These are phyloP conservation scores for Crypturellus tataupa DNA, from an alignment of 2,797 vertebrate genomes.

Conservation along the genomic window DNA sequence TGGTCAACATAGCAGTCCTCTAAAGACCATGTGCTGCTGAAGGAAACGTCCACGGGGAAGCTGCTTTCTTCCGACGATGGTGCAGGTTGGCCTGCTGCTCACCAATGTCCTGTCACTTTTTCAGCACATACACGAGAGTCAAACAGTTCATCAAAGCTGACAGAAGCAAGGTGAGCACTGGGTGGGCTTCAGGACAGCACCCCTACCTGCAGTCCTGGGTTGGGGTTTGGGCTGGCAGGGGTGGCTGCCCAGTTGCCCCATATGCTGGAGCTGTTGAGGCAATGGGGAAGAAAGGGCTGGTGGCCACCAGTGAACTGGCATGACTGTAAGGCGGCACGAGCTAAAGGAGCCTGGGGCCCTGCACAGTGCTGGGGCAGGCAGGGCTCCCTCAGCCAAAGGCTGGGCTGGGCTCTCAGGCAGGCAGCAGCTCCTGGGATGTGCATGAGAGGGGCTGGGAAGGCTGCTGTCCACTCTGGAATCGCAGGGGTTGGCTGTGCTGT, in stretches of 20 bases:
- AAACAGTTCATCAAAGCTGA: slow-evolving; percentile 84
- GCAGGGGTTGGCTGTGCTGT: not conserved
- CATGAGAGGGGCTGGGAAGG: not conserved
- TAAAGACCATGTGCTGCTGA: rapidly evolving
- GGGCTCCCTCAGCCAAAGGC: not conserved
- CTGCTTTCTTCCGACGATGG: not conserved
- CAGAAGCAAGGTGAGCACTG: slow-evolving; percentile 84
- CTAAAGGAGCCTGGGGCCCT: not conserved
- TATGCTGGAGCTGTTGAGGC: not conserved
- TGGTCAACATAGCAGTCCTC: not conserved
- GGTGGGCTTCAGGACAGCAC: not conserved
- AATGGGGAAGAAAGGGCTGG: not conserved
- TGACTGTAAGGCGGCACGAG: too few relatives aligned
- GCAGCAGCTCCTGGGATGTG: not conserved
- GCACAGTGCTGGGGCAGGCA: not conserved
- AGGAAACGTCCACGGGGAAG: rapidly evolving
- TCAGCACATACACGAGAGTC: slow-evolving; percentile 86
- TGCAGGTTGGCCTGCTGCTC: not conserved
- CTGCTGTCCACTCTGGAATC: rapidly evolving
- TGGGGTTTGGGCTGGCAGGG: not conserved
- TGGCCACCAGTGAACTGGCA: not conserved
- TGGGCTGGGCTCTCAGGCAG: not conserved
- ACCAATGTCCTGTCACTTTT: slow-evolving; percentile 20
- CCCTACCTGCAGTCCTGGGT: not conserved
- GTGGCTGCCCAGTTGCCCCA: not conserved